phyloP scores from a whole-genome alignment of 1,140 invertebrate genomes.

The Eulimnadia texana region DNA sequence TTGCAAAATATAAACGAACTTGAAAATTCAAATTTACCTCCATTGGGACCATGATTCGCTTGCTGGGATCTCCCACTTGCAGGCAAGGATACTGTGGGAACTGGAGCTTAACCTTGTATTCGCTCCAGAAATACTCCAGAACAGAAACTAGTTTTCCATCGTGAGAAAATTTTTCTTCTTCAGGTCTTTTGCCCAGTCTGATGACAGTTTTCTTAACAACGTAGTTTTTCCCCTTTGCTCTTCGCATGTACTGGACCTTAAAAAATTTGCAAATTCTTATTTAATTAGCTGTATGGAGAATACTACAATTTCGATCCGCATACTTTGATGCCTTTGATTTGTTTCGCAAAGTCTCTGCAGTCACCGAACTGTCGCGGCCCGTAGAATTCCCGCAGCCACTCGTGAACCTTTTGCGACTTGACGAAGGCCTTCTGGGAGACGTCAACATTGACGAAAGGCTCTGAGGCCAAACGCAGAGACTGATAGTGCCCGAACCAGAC shows the following conservation, averaged over 20 bases:
- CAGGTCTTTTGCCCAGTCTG: background rate
- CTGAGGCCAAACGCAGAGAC: slow-evolving; percentile 46
- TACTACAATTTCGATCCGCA: too few species aligned
- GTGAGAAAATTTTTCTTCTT: background rate
- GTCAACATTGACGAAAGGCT: slow-evolving; percentile 57
- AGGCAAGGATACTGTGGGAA: slow-evolving; percentile 12
- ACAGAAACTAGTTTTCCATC: slow-evolving; percentile 7
- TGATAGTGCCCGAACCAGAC: slow-evolving; percentile 57
- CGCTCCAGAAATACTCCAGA: slow-evolving; percentile 1
- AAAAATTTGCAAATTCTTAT: too few species aligned
- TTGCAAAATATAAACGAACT: background rate
- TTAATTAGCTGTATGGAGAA: too few species aligned
- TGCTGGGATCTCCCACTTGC: slow-evolving; percentile 11
- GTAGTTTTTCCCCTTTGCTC: too few species aligned
- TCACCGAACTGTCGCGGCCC: background rate
- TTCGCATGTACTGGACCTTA: too few species aligned
- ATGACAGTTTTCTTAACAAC: too few species aligned
- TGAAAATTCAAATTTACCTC: slow-evolving; percentile 13
- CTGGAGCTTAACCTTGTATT: background rate
- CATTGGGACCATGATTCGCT: slow-evolving; percentile 10
- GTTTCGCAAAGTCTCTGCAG: slow-evolving; percentile 1
- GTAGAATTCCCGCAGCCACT: slow-evolving; percentile 5
- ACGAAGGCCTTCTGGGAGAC: slow-evolving; percentile 30
- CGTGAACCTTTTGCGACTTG: slow-evolving; percentile 9
- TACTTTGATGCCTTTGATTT: slow-evolving; percentile 1